Base-by-base conservation (phyloP, 2,797 vertebrate genomes). In the Rachycentron canadum region DNA sequence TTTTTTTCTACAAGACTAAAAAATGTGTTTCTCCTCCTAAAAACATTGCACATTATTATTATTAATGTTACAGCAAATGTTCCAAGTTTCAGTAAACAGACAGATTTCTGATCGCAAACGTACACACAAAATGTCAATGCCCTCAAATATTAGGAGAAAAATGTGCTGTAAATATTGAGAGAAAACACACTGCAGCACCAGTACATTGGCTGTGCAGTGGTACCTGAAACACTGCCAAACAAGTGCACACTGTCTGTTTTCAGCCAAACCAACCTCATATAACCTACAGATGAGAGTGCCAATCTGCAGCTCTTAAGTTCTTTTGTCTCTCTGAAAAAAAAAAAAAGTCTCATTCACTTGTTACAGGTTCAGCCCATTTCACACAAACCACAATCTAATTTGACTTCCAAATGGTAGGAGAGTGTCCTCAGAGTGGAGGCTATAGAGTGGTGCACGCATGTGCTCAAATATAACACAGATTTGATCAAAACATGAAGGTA, bases 401-500 rank as follows among this genome's bases (percentile, higher is more conserved):
- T 91, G 76, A 61, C 58, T 76, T 70, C 32, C 87, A 92, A 83
- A 91, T 73, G 17, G 13, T 6, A 58, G 34, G 4, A 68, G 69
- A 63, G 65, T 17, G 41, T 40, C 64, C 43, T 47, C 41, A 53
- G 3, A 21, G 69, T 26, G 17, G 65, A 59, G 1, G 25, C 32
- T 57, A 23, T 30, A 43, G 26, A 76, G 43, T 52, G n/a, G 7
- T 59, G 73, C 65, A 58, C 0, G 23, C 36, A 71, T 59, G 66
- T 57, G 74, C 25, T 65, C 23, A 64, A 56, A 75, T 28, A 40
- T 1, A 67, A 49, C 61, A 45, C 36, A 14, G 25, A 56, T 62
- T 28, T 7, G 3, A 57, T 65, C 2, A 68, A 28, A 59, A 62
- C 8, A 52, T 53, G 12, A 71, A 58, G 60, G 59, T 2, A 49